Evolutionary conservation across 2,797 vertebrate genomes (phyloP).

Genomic region (Peromyscus attwateri): DNA sequence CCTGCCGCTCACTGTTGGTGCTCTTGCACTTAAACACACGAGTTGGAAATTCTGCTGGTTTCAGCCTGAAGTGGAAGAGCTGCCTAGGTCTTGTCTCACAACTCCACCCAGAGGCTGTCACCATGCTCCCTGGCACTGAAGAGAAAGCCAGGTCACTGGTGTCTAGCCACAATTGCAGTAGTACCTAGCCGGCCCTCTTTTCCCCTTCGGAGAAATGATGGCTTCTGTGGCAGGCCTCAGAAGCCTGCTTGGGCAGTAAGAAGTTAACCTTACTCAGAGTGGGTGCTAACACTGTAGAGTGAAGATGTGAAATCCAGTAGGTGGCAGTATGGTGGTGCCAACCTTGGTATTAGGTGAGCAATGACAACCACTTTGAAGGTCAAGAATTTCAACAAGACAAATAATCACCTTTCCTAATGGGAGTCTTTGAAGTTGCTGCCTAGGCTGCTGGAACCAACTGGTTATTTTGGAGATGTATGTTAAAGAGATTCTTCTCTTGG

Average conservation of each 20-base stretch:
- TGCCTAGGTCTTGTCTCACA: neutral
- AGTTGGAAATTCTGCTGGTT: neutral
- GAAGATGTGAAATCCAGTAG: neutral
- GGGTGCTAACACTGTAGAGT: fast-evolving
- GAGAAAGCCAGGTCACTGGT: neutral
- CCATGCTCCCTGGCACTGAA: neutral
- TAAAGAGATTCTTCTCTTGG: conserved; percentile 40
- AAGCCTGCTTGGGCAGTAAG: neutral
- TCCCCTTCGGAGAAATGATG: neutral
- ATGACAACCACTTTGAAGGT: neutral
- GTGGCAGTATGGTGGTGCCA: neutral
- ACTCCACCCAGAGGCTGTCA: fast-evolving
- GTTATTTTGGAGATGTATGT: neutral
- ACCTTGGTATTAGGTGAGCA: neutral
- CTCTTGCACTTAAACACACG: neutral
- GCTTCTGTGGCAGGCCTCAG: neutral
- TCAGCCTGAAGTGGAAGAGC: neutral
- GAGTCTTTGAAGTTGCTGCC: neutral
- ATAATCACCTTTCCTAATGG: neutral
- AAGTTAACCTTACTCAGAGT: neutral
- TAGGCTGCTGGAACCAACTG: neutral
- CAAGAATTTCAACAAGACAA: neutral
- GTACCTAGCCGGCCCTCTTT: neutral
- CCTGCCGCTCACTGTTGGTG: neutral
- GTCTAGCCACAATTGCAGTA: neutral